Evolutionary conservation across 2,888 invertebrate species (phyloP).

Genomic region (Dascillus cervinus): DNA sequence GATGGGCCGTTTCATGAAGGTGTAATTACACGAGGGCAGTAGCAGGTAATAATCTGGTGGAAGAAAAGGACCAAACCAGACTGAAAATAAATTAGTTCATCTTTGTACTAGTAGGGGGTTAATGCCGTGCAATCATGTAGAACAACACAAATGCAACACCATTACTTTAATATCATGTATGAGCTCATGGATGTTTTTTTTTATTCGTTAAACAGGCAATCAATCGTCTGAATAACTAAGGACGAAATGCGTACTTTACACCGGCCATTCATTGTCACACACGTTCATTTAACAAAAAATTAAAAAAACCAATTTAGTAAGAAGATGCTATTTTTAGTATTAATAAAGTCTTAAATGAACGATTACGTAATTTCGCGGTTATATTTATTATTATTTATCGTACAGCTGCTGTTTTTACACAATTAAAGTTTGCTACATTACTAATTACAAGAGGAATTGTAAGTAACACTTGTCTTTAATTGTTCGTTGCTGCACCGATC

Average conservation of each 20-base stretch:
- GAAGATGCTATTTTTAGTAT: constrained; percentile 1
- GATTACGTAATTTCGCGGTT: constrained; percentile 35
- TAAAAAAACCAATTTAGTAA: no score
- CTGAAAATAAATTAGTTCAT: constrained; percentile 20
- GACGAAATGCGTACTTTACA: no score
- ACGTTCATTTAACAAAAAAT: no score
- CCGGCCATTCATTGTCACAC: no score
- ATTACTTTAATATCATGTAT: constrained; percentile 6
- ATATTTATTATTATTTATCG: constrained; percentile 40
- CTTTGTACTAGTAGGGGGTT: constrained; percentile 17
- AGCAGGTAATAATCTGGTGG: no score
- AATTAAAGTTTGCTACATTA: constrained; percentile 42
- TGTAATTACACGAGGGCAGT: no score
- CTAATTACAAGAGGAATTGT: constrained; percentile 38
- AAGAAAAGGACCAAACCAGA: no score
- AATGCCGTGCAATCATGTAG: constrained; percentile 16
- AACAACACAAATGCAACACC: constrained; percentile 15
- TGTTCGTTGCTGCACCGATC: constrained; percentile 24
- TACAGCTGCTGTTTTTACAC: constrained; percentile 44
- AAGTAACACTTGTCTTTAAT: constrained; percentile 44
- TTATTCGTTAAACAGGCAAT: no score
- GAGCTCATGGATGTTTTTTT: no score
- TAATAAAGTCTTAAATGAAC: constrained; percentile 17
- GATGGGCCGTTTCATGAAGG: no score
- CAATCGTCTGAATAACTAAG: no score